A percentile compares a stretch with the other conserved stretches of the same genome.
Conservation (phyloP, 2,888 invertebrate species). For the Fissipunctia ypsillon region DNA sequence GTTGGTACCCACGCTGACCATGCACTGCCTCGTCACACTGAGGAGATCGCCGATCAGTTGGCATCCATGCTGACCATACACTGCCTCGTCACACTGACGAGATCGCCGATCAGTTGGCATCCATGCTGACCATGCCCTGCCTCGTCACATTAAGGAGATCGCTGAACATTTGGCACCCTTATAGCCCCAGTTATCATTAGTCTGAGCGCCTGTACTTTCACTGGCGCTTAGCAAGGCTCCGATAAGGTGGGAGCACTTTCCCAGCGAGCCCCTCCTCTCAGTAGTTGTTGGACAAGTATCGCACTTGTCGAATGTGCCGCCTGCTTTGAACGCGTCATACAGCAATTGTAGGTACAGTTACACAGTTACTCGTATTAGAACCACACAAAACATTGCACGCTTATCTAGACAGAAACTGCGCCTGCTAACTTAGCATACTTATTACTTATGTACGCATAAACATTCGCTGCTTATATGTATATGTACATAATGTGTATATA, state of each 20-base stretch:
- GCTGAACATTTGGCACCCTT: background rate
- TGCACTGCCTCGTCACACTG: background rate
- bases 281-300: background rate
- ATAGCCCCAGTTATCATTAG: background rate
- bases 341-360: background rate
- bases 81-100: background rate
- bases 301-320: background rate
- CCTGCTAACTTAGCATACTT: conserved; percentile 4
- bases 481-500: background rate
- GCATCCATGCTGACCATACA: background rate
- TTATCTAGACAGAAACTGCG: background rate
- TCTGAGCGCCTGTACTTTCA: conserved; percentile 23
- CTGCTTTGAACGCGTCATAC: too few relatives aligned
- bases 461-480: background rate
- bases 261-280: background rate
- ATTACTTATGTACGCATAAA: background rate
- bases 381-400: background rate
- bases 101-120: background rate
- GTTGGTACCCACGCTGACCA: conserved; percentile 10
- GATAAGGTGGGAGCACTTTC: conserved; percentile 25
- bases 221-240: conserved; percentile 2
- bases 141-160: background rate
- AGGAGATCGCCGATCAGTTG: background rate
- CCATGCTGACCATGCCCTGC: background rate
- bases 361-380: background rate